Evolutionary conservation across 2,113 vertebrate genomes (phyloP).

Genomic region (Mustela nigripes): DNA sequence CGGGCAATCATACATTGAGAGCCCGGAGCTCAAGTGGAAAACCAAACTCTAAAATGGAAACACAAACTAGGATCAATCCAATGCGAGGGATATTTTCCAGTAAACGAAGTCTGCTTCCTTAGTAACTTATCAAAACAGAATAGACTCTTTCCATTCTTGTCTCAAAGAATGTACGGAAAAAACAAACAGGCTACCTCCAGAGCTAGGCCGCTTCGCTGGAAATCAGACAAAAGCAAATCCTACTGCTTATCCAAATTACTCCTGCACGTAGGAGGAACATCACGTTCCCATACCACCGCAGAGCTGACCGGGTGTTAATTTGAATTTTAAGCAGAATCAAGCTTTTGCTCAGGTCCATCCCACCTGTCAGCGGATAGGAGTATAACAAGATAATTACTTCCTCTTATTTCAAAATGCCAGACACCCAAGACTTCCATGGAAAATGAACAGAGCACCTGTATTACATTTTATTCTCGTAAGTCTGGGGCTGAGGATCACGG

Average conservation of each 20-base stretch:
- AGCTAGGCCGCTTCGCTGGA: background rate
- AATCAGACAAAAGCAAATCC: background rate
- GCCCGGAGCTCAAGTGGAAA: background rate
- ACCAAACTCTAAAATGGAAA: background rate
- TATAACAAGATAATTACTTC: slow-evolving; percentile 64
- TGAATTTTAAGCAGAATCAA: slow-evolving; percentile 68
- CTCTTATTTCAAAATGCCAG: slow-evolving; percentile 75
- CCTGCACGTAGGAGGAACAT: background rate
- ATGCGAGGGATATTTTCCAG: slow-evolving; percentile 20
- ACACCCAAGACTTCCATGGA: slow-evolving; percentile 19
- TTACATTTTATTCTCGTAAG: slow-evolving; percentile 63
- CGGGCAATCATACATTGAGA: background rate
- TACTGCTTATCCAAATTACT: background rate
- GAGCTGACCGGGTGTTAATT: slow-evolving; percentile 35
- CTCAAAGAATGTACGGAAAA: background rate
- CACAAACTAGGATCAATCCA: background rate
- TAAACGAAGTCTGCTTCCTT: slow-evolving; percentile 41
- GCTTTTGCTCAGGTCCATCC: slow-evolving; percentile 54
- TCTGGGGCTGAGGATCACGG: accelerated
- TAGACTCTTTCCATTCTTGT: background rate
- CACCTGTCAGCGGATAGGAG: background rate
- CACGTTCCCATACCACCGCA: background rate
- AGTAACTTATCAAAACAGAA: background rate
- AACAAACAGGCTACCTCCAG: background rate
- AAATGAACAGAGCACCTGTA: slow-evolving; percentile 57